These are phyloP conservation scores for Maccullochella peelii DNA, from an alignment of 2,113 vertebrate genomes.

Conservation along the genomic window DNA sequence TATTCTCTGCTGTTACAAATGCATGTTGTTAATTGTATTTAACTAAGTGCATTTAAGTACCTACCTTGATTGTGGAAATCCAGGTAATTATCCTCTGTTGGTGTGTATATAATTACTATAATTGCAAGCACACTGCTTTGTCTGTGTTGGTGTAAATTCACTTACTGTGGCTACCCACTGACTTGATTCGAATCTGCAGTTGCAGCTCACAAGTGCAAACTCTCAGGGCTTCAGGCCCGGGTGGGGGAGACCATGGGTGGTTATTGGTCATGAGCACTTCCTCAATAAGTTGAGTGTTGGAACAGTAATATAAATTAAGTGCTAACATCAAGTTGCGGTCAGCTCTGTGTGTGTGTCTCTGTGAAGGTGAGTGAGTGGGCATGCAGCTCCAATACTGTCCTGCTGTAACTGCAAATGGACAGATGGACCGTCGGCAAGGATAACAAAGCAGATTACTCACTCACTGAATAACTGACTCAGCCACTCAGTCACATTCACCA, in stretches of 20 bases:
- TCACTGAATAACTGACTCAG: slow-evolving; percentile 8
- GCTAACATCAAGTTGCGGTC: not conserved
- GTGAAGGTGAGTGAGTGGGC: slow-evolving; percentile 30
- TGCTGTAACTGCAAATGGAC: slow-evolving; percentile 39
- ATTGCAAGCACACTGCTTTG: slow-evolving; percentile 10
- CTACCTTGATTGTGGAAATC: slow-evolving; percentile 10
- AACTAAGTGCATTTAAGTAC: slow-evolving; percentile 9
- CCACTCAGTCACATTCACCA: slow-evolving; percentile 13
- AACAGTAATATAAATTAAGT: not conserved
- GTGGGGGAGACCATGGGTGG: not conserved
- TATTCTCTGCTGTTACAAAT: slow-evolving; percentile 12
- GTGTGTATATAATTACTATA: slow-evolving; percentile 24
- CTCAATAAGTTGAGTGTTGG: slow-evolving; percentile 7
- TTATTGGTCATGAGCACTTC: slow-evolving; percentile 20
- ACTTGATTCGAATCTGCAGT: not conserved
- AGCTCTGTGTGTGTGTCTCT: not conserved
- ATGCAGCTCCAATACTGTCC: not conserved
- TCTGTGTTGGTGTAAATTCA: not conserved
- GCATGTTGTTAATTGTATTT: slow-evolving; percentile 11
- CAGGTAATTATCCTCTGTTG: slow-evolving; percentile 20
- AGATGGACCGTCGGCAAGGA: slow-evolving; percentile 33
- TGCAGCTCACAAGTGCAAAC: not conserved
- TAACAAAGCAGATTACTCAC: slow-evolving; percentile 39
- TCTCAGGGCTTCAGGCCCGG: not conserved
- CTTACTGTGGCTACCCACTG: not conserved